A percentile compares a stretch with the other conserved stretches of the same genome.
Conservation (phyloP, 2,797 vertebrate genomes). For the Silurus lanzhouensis region DNA sequence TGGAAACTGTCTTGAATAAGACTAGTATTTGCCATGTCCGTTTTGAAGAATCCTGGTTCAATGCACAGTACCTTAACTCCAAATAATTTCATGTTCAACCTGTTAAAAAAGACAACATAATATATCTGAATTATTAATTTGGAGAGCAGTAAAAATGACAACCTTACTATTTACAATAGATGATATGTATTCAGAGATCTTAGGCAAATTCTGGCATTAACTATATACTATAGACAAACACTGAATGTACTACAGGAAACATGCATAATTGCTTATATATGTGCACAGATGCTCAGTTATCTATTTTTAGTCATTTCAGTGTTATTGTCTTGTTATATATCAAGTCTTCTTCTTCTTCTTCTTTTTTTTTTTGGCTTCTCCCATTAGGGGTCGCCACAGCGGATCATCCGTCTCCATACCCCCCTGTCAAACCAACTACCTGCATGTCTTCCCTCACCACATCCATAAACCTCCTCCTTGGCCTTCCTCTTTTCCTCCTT, state of each 20-base stretch:
- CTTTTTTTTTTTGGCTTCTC: too few relatives aligned
- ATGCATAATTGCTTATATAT: neutral
- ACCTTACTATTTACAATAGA: neutral
- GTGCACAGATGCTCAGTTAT: too few relatives aligned
- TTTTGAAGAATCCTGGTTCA: conserved; percentile 67
- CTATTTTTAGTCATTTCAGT: too few relatives aligned
- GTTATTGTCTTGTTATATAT: neutral
- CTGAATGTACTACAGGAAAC: neutral
- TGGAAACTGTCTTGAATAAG: conserved; percentile 29
- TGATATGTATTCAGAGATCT: neutral
- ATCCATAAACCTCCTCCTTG: too few relatives aligned
- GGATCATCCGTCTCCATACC: too few relatives aligned
- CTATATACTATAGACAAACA: neutral
- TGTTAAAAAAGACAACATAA: conserved; percentile 29
- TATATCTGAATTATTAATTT: neutral
- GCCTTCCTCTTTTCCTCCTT: too few relatives aligned
- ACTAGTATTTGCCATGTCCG: conserved; percentile 44
- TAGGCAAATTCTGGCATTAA: neutral
- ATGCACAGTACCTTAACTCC: conserved; percentile 65
- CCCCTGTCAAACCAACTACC: too few relatives aligned
- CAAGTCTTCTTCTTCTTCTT: too few relatives aligned
- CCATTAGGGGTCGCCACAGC: too few relatives aligned
- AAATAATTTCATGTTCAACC: conserved; percentile 59
- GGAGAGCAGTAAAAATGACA: neutral
- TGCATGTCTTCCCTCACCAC: too few relatives aligned